These are phyloP conservation scores for Drosophila paucipuncta DNA, from an alignment of 2,888 invertebrate genomes.

Conservation along the genomic window DNA sequence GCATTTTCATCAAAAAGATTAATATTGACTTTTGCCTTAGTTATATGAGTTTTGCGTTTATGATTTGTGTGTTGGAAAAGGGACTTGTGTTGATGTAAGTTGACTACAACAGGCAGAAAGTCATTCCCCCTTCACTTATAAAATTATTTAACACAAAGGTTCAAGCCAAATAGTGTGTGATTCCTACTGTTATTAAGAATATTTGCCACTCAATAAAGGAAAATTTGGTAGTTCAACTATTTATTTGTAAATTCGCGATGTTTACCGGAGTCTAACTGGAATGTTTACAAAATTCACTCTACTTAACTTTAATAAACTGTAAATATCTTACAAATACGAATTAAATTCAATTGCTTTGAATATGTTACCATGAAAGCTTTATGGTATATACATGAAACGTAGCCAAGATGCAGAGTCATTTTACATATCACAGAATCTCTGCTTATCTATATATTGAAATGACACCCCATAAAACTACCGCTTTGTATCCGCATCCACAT, in stretches of 20 bases:
- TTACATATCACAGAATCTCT: not conserved
- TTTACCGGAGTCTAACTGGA: no score
- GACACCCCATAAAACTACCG: conserved; percentile 39
- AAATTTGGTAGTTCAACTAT: not conserved
- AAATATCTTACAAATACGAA: not conserved
- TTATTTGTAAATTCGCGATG: not conserved
- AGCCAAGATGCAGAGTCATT: not conserved
- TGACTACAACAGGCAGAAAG: not conserved
- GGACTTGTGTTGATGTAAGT: not conserved
- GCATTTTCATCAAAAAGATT: not conserved
- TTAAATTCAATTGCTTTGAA: not conserved
- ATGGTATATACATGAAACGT: not conserved
- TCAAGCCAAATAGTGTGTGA: no score
- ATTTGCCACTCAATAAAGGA: not conserved
- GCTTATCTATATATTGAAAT: conserved; percentile 27
- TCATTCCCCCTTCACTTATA: not conserved
- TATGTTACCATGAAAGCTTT: not conserved
- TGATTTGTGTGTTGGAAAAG: no score
- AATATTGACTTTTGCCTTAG: no score
- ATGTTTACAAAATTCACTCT: not conserved
- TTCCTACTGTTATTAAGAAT: not conserved
- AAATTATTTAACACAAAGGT: no score
- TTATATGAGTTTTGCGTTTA: no score
- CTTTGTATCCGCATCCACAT: conserved; percentile 22
- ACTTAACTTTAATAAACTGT: not conserved